phyloP scores from a whole-genome alignment of 2,888 invertebrate species.

The Drosophila histrio region DNA sequence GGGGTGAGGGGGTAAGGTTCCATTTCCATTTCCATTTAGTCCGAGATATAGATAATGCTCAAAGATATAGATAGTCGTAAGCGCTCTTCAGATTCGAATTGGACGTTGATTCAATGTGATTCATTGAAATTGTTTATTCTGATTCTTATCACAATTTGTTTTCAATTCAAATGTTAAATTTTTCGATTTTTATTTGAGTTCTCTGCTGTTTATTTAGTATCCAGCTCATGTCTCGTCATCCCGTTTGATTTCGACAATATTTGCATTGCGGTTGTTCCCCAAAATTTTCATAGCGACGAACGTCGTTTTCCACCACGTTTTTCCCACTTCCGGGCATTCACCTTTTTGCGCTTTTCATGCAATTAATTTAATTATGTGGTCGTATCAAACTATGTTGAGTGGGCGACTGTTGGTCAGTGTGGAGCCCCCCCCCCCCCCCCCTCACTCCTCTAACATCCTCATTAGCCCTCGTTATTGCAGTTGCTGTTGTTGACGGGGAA shows the following conservation, averaged over 20 bases:
- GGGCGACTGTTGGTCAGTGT: conserved; percentile 39
- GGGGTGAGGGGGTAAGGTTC: conserved; percentile 1
- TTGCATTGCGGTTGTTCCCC: conserved; percentile 53
- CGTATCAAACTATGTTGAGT: conserved; percentile 50
- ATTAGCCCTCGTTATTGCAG: conserved; percentile 16
- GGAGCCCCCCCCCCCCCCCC: neutral
- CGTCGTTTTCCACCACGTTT: neutral
- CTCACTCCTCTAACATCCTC: conserved; percentile 18
- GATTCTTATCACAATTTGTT: conserved; percentile 35
- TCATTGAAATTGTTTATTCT: conserved; percentile 35
- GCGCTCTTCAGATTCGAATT: conserved; percentile 13
- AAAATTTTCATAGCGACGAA: conserved; percentile 26
- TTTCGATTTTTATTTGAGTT: conserved; percentile 5
- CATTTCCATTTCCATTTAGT: neutral
- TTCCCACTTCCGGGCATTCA: conserved; percentile 21
- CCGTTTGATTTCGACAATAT: conserved; percentile 44
- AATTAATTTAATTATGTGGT: conserved; percentile 80
- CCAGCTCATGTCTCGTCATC: conserved; percentile 4
- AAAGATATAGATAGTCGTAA: conserved; percentile 20
- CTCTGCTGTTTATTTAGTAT: conserved; percentile 27
- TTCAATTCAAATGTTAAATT: conserved; percentile 8
- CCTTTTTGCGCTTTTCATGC: conserved; percentile 55
- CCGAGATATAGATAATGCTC: conserved; percentile 8
- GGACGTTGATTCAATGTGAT: conserved; percentile 1
- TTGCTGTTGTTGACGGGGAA: neutral